Evolutionary conservation across 2,113 vertebrate genomes (phyloP).

Genomic region (Scophthalmus maximus): DNA sequence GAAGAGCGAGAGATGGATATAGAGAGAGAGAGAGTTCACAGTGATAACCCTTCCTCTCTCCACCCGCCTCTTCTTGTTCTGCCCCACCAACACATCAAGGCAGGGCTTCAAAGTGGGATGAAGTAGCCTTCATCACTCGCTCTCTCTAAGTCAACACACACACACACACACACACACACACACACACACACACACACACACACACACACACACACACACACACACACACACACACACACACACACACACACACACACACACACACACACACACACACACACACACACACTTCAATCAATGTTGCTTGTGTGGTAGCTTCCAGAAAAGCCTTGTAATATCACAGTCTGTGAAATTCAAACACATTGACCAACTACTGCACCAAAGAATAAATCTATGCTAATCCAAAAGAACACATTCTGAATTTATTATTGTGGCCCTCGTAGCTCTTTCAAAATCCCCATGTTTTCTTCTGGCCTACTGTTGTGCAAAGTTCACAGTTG

Average conservation of each 20-base stretch:
- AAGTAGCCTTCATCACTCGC: conserved; percentile 49
- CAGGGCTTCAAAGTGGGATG: conserved; percentile 52
- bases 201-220: not conserved
- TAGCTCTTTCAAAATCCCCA: not conserved
- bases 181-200: not conserved
- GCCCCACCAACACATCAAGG: conserved; percentile 53
- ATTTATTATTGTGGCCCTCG: not conserved
- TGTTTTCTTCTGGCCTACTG: not conserved
- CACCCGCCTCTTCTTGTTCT: conserved; percentile 23
- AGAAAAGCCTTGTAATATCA: conserved; percentile 10
- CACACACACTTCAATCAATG: no score
- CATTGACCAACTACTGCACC: not conserved
- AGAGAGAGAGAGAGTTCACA: conserved; percentile 15
- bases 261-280: not conserved
- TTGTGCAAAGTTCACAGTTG: not conserved
- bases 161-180: not conserved
- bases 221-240: not conserved
- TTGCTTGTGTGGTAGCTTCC: not conserved
- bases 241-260: not conserved
- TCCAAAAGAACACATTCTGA: not conserved
- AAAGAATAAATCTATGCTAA: not conserved
- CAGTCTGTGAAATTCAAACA: conserved; percentile 3
- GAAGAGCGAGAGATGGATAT: conserved; percentile 2
- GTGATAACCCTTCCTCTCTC: conserved; percentile 26
- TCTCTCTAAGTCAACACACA: conserved; percentile 4